Evolutionary conservation across 1,140 invertebrate genomes (phyloP).

Genomic region (Drosophila nasuta): DNA sequence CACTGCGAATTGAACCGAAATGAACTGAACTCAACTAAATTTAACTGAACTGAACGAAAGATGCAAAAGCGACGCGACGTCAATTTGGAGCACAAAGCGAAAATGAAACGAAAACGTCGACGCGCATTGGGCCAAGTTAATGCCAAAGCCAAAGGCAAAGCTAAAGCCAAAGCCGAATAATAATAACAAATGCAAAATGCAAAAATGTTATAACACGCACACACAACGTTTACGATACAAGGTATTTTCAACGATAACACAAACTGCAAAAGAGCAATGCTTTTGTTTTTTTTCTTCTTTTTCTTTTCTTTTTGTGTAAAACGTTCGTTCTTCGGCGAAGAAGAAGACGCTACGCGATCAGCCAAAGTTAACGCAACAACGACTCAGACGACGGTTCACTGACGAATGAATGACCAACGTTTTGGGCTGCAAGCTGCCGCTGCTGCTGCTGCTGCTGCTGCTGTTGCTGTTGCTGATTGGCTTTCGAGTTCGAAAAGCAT

Average conservation of each 20-base stretch:
- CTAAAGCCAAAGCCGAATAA: slow-evolving; percentile 30
- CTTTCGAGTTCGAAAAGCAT: slow-evolving; percentile 61
- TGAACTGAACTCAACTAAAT: slow-evolving; percentile 10
- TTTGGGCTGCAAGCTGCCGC: slow-evolving; percentile 54
- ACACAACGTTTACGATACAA: slow-evolving; percentile 10
- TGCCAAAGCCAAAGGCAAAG: no score
- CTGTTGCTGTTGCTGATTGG: background rate
- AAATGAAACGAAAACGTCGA: slow-evolving; percentile 46
- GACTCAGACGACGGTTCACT: slow-evolving; percentile 65
- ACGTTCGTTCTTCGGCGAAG: slow-evolving; percentile 76
- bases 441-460: slow-evolving; percentile 22
- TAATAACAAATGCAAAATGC: slow-evolving; percentile 50
- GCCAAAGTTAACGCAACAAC: slow-evolving; percentile 27
- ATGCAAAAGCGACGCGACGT: slow-evolving; percentile 47
- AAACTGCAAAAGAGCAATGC: slow-evolving; percentile 18
- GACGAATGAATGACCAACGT: slow-evolving; percentile 74
- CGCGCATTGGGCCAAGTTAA: slow-evolving; percentile 13
- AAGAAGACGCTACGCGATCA: slow-evolving; percentile 61
- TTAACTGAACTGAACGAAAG: slow-evolving; percentile 15
- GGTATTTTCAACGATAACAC: slow-evolving; percentile 7
- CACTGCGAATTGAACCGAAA: slow-evolving; percentile 29
- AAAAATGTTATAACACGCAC: slow-evolving; percentile 58
- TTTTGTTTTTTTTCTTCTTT: slow-evolving; percentile 4
- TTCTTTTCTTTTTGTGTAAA: slow-evolving; percentile 38
- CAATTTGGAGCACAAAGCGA: slow-evolving; percentile 51